Conservation (phyloP, 2,797 vertebrate species). For the Tenualosa ilisha region DNA sequence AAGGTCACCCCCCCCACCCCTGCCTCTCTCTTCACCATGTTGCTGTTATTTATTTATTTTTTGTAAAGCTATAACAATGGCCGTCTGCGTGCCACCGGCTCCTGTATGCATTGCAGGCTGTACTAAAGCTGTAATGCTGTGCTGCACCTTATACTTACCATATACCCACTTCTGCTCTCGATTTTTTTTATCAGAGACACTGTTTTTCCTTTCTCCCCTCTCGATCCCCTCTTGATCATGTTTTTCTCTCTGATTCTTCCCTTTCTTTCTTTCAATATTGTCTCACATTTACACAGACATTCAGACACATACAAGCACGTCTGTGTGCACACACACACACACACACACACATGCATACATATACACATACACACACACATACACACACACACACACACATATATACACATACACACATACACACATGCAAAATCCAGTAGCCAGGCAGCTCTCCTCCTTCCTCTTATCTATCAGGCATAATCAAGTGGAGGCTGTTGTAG, state of each 20-base stretch:
- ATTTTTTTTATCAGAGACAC: too few species aligned
- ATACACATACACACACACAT: neutral
- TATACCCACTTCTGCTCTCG: too few species aligned
- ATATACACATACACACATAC: slow-evolving; percentile 33
- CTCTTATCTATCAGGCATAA: slow-evolving; percentile 57
- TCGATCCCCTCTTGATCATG: neutral
- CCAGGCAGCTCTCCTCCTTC: slow-evolving; percentile 21
- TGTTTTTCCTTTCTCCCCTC: too few species aligned
- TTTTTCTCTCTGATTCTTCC: too few species aligned
- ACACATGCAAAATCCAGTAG: slow-evolving; percentile 17
- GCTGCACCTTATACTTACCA: neutral
- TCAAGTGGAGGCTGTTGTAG: slow-evolving; percentile 56
- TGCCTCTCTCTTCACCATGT: neutral
- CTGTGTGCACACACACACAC: neutral
- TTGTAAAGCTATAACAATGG: neutral
- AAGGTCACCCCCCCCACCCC: neutral
- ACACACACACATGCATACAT: neutral
- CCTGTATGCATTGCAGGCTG: neutral
- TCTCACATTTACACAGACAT: neutral
- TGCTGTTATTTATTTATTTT: neutral
- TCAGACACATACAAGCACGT: too few species aligned
- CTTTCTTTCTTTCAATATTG: slow-evolving; percentile 27
- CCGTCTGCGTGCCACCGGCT: neutral
- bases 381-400: slow-evolving; percentile 29
- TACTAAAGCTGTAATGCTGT: neutral